Evolutionary conservation across 2,888 invertebrate genomes (phyloP).

Genomic region (Erpobdella octoculata): DNA sequence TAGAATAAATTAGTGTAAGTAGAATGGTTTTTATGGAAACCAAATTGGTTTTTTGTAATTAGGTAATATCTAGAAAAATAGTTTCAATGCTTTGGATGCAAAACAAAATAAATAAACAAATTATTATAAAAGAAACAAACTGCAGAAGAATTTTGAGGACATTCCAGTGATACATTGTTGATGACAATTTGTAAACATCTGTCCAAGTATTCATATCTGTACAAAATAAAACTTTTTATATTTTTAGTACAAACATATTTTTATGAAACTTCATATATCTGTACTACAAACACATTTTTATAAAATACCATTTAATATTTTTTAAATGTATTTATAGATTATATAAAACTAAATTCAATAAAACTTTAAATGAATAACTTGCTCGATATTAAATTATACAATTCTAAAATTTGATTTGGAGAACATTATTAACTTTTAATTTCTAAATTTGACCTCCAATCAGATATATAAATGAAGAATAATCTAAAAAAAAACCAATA

Average conservation of each 20-base stretch:
- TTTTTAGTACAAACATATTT: neutral
- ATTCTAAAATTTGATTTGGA: too few relatives aligned
- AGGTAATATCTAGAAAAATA: too few relatives aligned
- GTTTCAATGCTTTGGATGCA: too few relatives aligned
- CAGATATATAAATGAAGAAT: too few relatives aligned
- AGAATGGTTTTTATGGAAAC: too few relatives aligned
- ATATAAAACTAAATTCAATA: neutral
- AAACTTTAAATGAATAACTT: neutral
- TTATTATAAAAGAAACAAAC: too few relatives aligned
- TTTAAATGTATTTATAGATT: neutral
- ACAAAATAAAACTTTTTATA: neutral
- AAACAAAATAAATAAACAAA: neutral
- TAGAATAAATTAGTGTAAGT: too few relatives aligned
- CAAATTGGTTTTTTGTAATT: too few relatives aligned
- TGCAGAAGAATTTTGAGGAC: neutral
- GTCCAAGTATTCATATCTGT: slow-evolving; percentile 9
- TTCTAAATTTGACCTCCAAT: too few relatives aligned
- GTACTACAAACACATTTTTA: neutral
- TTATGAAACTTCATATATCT: neutral
- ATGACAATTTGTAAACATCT: slow-evolving; percentile 13
- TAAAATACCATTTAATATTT: neutral
- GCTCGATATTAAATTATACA: too few relatives aligned
- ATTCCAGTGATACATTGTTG: neutral
- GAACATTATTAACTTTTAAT: too few relatives aligned
- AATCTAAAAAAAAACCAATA: neutral